Percentiles rank a stretch among this genome's conserved stretches.
Conservation (phyloP, 2,888 invertebrate species). For the Coenonympha glycerion region DNA sequence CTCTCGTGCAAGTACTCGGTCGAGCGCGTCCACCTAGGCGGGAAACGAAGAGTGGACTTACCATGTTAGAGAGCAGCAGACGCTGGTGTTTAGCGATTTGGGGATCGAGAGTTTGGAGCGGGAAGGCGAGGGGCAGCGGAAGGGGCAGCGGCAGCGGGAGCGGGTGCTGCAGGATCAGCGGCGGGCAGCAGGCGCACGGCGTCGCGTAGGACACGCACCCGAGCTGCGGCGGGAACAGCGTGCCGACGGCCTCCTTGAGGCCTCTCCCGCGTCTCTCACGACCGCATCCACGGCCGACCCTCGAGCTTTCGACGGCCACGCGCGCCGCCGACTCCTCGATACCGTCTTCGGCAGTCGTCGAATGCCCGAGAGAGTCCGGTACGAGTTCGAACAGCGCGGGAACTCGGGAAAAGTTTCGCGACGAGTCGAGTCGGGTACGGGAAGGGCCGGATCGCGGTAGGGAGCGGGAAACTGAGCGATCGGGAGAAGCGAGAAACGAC, state of each 20-base stretch:
- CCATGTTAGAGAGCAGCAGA: slow-evolving; percentile 76
- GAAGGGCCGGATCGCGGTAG: slow-evolving; percentile 50
- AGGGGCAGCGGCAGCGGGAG: slow-evolving; percentile 65
- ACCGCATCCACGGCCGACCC: slow-evolving; percentile 71
- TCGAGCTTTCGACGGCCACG: slow-evolving; percentile 59
- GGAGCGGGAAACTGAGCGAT: slow-evolving; percentile 66
- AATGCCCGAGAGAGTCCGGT: slow-evolving; percentile 26
- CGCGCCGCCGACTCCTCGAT: slow-evolving; percentile 53
- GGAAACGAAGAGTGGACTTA: slow-evolving; percentile 48
- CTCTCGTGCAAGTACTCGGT: slow-evolving; percentile 44
- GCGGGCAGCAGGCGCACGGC: slow-evolving; percentile 72
- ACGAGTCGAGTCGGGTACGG: slow-evolving; percentile 45
- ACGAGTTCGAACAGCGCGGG: slow-evolving; percentile 40
- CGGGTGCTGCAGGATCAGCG: slow-evolving; percentile 67
- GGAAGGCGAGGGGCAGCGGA: slow-evolving; percentile 66
- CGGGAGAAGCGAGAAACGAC: slow-evolving; percentile 70
- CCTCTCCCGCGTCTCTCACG: slow-evolving; percentile 69
- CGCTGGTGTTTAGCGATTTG: slow-evolving; percentile 72
- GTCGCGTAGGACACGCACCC: slow-evolving; percentile 75
- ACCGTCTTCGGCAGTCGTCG: slow-evolving; percentile 33
- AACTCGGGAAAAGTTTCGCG: slow-evolving; percentile 54
- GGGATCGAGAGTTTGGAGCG: slow-evolving; percentile 69
- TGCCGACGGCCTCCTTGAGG: slow-evolving; percentile 75
- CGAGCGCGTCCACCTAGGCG: slow-evolving; percentile 37
- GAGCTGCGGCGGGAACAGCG: slow-evolving; percentile 76